These are phyloP conservation scores for Tenthredo amoena DNA, from an alignment of 2,888 invertebrate genomes.

Conservation along the genomic window DNA sequence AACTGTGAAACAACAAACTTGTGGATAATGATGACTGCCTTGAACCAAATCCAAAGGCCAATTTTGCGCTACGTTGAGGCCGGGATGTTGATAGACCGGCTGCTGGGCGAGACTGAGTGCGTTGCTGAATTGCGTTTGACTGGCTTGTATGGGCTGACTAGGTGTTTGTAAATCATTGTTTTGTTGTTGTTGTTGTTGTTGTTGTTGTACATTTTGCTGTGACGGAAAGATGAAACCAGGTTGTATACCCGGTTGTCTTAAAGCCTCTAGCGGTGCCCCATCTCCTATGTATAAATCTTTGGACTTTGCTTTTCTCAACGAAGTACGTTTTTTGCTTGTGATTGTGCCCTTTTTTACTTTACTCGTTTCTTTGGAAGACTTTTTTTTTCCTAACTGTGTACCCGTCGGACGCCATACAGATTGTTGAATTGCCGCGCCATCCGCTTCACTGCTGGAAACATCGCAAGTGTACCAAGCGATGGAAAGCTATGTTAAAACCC, in stretches of 20 bases:
- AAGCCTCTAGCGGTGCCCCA: constrained; percentile 58
- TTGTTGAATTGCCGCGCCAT: constrained; percentile 72
- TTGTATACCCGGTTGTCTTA: constrained; percentile 60
- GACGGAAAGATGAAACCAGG: constrained; percentile 59
- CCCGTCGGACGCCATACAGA: constrained; percentile 76
- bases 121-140: constrained; percentile 66
- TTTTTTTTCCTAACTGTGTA: constrained; percentile 75
- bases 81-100: constrained; percentile 69
- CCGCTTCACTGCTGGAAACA: constrained; percentile 62
- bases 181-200: constrained; percentile 47
- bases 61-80: constrained; percentile 69
- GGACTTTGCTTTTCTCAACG: constrained; percentile 63
- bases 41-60: constrained; percentile 76
- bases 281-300: constrained; percentile 62
- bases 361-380: constrained; percentile 62
- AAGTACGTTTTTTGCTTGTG: constrained; percentile 64
- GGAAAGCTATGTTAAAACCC: constrained; percentile 54
- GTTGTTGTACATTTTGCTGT: constrained; percentile 60
- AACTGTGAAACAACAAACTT: constrained; percentile 62
- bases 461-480: constrained; percentile 52
- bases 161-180: constrained; percentile 47
- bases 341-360: constrained; percentile 61
- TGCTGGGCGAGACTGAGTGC: constrained; percentile 66
- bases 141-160: constrained; percentile 56
- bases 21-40: constrained; percentile 71